phyloP scores from a whole-genome alignment of 2,113 vertebrate species.

The Cephalopholis sonnerati region DNA sequence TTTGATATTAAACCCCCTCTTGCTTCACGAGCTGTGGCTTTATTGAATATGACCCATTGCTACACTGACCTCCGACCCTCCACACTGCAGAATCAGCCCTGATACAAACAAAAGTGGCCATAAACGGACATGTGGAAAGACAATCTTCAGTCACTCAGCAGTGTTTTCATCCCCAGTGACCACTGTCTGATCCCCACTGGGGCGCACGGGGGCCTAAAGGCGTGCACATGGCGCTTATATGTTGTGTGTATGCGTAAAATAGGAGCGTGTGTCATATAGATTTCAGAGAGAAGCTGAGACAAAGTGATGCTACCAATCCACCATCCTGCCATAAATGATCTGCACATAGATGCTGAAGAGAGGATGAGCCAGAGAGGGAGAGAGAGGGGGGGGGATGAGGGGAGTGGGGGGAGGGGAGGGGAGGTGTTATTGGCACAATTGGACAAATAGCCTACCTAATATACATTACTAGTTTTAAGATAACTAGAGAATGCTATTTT shows the following conservation, averaged over 20 bases:
- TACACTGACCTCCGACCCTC: constrained; percentile 53
- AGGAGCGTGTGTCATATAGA: constrained; percentile 31
- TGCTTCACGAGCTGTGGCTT: constrained; percentile 20
- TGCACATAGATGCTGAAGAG: constrained; percentile 64
- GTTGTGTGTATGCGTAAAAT: constrained; percentile 6
- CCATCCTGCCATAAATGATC: constrained; percentile 67
- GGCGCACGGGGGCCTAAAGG: neutral
- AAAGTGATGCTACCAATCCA: constrained; percentile 74
- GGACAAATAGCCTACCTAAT: constrained; percentile 27
- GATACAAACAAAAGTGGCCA: constrained; percentile 56
- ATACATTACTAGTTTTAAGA: constrained; percentile 25
- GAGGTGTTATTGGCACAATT: constrained; percentile 18
- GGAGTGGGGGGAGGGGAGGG: too few species aligned
- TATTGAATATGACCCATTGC: constrained; percentile 43
- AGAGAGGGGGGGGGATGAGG: neutral
- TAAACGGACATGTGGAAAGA: constrained; percentile 60
- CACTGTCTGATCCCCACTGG: constrained; percentile 29
- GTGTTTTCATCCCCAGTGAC: constrained; percentile 49
- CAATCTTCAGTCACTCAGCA: constrained; percentile 30
- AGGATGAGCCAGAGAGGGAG: neutral
- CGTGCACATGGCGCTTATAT: neutral
- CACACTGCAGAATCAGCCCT: constrained; percentile 34
- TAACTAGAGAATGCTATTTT: neutral
- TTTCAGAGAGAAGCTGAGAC: constrained; percentile 55
- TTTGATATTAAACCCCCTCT: constrained; percentile 3